Evolutionary conservation across 2,113 vertebrate species (phyloP).

Genomic region (Steatornis caripensis): DNA sequence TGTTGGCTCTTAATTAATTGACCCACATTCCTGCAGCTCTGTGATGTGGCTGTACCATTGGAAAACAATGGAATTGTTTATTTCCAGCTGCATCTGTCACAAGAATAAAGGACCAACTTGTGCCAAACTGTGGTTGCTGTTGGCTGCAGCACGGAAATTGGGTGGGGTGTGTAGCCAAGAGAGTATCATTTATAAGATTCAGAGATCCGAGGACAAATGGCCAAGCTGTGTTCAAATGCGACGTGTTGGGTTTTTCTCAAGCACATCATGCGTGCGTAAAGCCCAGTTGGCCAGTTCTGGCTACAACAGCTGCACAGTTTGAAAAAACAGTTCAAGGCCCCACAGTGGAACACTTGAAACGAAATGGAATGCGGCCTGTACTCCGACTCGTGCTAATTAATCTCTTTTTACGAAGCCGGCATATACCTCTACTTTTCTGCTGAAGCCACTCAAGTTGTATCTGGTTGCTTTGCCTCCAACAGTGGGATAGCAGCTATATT

Average conservation of each 20-base stretch:
- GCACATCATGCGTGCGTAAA: rapidly evolving
- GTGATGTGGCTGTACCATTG: not conserved
- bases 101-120: not conserved
- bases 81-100: not conserved
- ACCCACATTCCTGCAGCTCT: slow-evolving; percentile 1
- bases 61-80: not conserved
- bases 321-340: not conserved
- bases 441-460: not conserved
- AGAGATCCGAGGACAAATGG: not conserved
- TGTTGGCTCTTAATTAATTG: not conserved
- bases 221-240: not conserved
- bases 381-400: not conserved
- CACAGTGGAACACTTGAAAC: not conserved
- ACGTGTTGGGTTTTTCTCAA: not conserved
- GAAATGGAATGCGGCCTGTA: not conserved
- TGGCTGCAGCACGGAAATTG: not conserved
- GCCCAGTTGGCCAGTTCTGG: not conserved
- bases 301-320: not conserved
- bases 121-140: not conserved
- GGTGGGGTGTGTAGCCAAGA: not conserved
- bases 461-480: not conserved
- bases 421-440: not conserved
- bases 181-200: not conserved
- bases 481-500: not conserved
- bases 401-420: not conserved